Percentiles rank a stretch among this genome's conserved stretches.
These are phyloP conservation scores for Patella caerulea DNA, from an alignment of 2,888 invertebrate species.

Conservation along the genomic window DNA sequence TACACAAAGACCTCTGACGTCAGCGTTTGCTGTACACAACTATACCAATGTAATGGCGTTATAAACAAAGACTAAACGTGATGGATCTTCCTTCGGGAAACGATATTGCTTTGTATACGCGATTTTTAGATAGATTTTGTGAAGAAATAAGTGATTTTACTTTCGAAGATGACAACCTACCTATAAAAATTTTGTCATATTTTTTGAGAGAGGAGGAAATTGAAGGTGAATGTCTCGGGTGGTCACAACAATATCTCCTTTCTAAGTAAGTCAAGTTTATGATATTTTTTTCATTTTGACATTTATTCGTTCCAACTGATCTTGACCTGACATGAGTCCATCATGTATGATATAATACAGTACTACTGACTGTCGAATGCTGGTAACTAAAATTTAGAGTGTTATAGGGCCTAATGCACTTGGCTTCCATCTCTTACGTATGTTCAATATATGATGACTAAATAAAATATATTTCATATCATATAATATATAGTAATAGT, in stretches of 20 bases:
- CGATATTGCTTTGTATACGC: conserved; percentile 47
- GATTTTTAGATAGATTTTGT: conserved; percentile 56
- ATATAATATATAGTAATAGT: too few species aligned
- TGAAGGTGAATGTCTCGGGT: conserved; percentile 64
- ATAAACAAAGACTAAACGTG: conserved; percentile 39
- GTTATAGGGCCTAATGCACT: too few species aligned
- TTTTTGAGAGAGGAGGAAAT: conserved; percentile 55
- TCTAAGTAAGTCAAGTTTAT: conserved; percentile 47
- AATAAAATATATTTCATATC: too few species aligned
- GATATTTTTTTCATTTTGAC: too few species aligned
- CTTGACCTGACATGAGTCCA: too few species aligned
- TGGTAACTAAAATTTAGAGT: too few species aligned
- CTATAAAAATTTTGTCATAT: conserved; percentile 45
- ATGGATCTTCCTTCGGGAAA: conserved; percentile 54
- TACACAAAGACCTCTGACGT: conserved; percentile 38
- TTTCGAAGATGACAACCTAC: conserved; percentile 47
- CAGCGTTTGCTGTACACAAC: conserved; percentile 45
- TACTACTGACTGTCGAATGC: too few species aligned
- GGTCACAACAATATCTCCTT: conserved; percentile 62
- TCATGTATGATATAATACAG: too few species aligned
- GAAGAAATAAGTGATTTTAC: conserved; percentile 46
- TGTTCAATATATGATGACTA: too few species aligned
- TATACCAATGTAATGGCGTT: conserved; percentile 33
- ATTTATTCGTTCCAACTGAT: too few species aligned
- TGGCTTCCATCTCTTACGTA: too few species aligned